Conservation (phyloP, 2,888 invertebrate species). For the Dastarcus helophoroides region DNA sequence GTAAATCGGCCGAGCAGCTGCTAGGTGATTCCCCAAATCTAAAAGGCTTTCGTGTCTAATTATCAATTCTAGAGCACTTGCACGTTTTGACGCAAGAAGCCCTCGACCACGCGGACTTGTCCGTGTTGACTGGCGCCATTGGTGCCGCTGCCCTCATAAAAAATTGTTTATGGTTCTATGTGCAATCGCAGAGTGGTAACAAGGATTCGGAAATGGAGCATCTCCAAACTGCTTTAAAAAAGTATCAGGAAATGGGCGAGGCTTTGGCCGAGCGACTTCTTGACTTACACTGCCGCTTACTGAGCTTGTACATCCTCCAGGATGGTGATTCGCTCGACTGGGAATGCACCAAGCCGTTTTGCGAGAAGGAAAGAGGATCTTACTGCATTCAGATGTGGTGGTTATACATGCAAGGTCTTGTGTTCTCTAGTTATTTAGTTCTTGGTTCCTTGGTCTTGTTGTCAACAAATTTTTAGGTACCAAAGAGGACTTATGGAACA, state of each 20-base stretch:
- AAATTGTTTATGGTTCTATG: conserved; percentile 68
- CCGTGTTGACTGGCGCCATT: conserved; percentile 68
- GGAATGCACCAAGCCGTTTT: conserved; percentile 53
- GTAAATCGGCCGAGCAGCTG: conserved; percentile 61
- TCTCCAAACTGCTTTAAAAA: conserved; percentile 51
- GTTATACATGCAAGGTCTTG: conserved; percentile 78
- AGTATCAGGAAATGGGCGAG: conserved; percentile 72
- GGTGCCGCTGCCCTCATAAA: conserved; percentile 69
- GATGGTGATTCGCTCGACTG: conserved; percentile 71
- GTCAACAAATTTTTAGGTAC: conserved; percentile 47
- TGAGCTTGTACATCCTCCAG: conserved; percentile 70
- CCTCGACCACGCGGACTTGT: conserved; percentile 71
- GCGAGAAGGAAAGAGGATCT: conserved; percentile 64
- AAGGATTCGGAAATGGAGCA: conserved; percentile 20
- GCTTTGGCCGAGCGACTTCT: conserved; percentile 71
- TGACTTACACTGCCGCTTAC: conserved; percentile 66
- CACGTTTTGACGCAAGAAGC: conserved; percentile 74
- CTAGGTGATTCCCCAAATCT: conserved; percentile 52
- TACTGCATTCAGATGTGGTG: conserved; percentile 83
- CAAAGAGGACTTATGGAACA: conserved; percentile 71
- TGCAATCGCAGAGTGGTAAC: conserved; percentile 42
- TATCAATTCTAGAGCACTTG: conserved; percentile 49
- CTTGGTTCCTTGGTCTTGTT: background rate
- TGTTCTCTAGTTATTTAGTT: too few species aligned
- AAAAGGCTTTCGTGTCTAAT: background rate